Conservation (phyloP, 2,797 vertebrate genomes). For the Manis crassicaudata region DNA sequence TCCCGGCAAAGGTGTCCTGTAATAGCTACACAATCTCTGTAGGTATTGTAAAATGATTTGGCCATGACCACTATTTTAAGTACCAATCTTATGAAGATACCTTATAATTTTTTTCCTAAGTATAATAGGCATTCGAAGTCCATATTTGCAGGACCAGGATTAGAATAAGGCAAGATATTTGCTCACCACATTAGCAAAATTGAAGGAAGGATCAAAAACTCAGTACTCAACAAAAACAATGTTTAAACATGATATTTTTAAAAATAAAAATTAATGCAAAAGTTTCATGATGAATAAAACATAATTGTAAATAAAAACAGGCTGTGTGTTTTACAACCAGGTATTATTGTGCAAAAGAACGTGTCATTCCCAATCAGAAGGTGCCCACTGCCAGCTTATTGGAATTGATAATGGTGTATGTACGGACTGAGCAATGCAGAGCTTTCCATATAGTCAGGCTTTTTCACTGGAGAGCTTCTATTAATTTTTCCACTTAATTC, state of each 20-base stretch:
- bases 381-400: background rate
- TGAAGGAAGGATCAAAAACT: background rate
- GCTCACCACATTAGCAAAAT: background rate
- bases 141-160: background rate
- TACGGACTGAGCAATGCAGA: background rate
- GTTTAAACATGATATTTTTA: background rate
- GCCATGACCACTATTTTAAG: background rate
- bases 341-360: background rate
- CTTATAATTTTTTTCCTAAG: background rate
- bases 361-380: background rate
- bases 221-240: background rate
- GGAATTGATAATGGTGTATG: background rate
- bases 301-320: slow-evolving; percentile 22
- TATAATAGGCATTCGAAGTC: background rate
- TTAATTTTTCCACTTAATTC: background rate
- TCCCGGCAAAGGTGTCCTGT: background rate
- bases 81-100: background rate
- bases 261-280: background rate
- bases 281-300: background rate
- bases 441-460: background rate
- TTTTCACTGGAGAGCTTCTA: background rate
- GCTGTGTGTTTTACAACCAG: background rate
- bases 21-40: background rate
- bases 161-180: background rate
- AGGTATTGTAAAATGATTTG: background rate